Conservation (phyloP, 2,797 vertebrate genomes). For the Pteropus rufus region DNA sequence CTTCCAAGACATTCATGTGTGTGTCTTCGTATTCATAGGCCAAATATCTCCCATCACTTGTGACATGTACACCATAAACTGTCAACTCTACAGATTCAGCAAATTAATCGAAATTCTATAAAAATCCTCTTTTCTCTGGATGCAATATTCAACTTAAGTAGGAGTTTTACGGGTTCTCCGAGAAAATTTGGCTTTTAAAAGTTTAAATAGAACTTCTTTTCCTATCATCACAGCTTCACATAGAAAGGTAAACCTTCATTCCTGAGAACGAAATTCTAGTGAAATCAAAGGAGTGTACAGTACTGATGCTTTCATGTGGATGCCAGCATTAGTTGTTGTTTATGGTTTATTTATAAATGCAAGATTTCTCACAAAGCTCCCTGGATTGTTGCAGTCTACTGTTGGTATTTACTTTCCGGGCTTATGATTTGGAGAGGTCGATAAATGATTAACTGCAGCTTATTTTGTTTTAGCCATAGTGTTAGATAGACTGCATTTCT, state of each 20-base stretch:
- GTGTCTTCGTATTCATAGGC: neutral
- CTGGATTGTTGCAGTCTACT: neutral
- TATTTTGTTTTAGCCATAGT: slow-evolving; percentile 51
- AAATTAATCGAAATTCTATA: slow-evolving; percentile 13
- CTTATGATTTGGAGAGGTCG: slow-evolving; percentile 36
- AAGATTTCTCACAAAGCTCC: slow-evolving; percentile 27
- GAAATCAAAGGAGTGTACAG: neutral
- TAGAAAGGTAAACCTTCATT: neutral
- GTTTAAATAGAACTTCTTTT: neutral
- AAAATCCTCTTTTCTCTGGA: neutral
- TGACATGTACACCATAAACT: neutral
- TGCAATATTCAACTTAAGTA: neutral
- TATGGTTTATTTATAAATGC: slow-evolving; percentile 49
- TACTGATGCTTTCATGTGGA: neutral
- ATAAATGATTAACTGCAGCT: slow-evolving; percentile 69
- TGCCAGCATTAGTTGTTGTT: neutral
- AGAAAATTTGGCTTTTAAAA: neutral
- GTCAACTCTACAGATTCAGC: neutral
- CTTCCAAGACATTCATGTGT: neutral
- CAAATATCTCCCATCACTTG: neutral
- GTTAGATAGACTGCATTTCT: slow-evolving; percentile 30
- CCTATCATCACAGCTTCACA: neutral
- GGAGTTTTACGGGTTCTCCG: neutral
- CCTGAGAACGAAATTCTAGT: neutral
- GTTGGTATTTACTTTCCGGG: slow-evolving; percentile 52